Evolutionary conservation across 1,140 invertebrate species (phyloP).

Genomic region (Sycophila sp.): DNA sequence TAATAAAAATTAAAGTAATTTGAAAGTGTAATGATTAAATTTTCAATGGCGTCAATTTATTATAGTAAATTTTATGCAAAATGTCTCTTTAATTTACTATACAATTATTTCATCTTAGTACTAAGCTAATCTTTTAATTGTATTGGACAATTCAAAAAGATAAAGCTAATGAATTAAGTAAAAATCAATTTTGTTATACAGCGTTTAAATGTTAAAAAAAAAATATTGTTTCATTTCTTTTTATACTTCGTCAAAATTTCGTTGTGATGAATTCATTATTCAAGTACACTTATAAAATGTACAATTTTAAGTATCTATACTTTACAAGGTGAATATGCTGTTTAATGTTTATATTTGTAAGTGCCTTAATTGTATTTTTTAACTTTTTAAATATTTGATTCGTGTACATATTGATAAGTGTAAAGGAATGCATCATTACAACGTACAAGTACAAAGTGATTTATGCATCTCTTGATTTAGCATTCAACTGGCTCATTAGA

Average conservation of each 20-base stretch:
- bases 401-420: too few species aligned
- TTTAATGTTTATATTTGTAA: too few species aligned
- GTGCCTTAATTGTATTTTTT: too few species aligned
- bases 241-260: too few species aligned
- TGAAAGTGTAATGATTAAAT: too few species aligned
- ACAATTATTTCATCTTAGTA: slow-evolving; percentile 16
- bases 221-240: too few species aligned
- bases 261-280: slow-evolving; percentile 7
- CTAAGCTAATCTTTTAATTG: slow-evolving; percentile 4
- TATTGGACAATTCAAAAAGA: slow-evolving; percentile 20
- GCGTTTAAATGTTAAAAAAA: too few species aligned
- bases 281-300: background rate
- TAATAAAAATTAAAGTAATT: too few species aligned
- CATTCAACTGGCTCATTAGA: slow-evolving; percentile 39
- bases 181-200: background rate
- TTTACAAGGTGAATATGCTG: too few species aligned
- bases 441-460: slow-evolving; percentile 39
- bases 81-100: slow-evolving; percentile 5
- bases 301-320: background rate
- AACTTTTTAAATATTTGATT: too few species aligned
- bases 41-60: background rate
- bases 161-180: slow-evolving; percentile 11
- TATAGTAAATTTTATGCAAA: background rate
- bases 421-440: slow-evolving; percentile 39
- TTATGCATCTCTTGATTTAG: slow-evolving; percentile 36